A percentile compares a stretch with the other conserved stretches of the same genome.
phyloP scores from a whole-genome alignment of 2,888 invertebrate genomes.

The Trisateles emortualis region DNA sequence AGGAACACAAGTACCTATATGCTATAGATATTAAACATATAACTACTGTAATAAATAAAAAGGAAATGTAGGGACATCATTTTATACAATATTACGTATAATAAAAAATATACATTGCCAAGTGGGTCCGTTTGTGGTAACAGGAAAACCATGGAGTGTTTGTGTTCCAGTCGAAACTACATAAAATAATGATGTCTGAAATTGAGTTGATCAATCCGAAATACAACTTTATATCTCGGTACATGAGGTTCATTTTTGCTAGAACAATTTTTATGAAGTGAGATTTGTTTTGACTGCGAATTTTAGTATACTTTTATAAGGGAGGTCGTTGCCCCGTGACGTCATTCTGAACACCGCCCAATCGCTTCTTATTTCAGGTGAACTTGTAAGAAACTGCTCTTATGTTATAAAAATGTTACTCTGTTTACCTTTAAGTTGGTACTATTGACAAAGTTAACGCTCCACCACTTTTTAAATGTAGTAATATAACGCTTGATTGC shows the following conservation, averaged over 20 bases:
- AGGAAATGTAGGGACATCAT: constrained; percentile 32
- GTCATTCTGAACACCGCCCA: constrained; percentile 63
- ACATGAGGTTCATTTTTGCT: constrained; percentile 46
- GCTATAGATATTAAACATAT: too few species aligned
- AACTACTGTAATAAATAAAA: constrained; percentile 6
- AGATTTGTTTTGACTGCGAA: constrained; percentile 79
- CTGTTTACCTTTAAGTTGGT: neutral
- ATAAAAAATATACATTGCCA: constrained; percentile 50
- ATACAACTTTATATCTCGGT: constrained; percentile 35
- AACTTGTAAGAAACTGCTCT: constrained; percentile 17
- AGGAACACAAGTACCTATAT: too few species aligned
- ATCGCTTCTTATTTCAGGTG: constrained; percentile 49
- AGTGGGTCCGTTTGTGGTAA: constrained; percentile 45
- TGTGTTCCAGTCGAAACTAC: constrained; percentile 40
- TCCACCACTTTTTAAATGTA: too few species aligned
- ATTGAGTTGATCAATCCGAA: constrained; percentile 25
- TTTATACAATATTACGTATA: constrained; percentile 44
- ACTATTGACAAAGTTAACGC: too few species aligned
- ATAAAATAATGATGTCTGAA: constrained; percentile 39
- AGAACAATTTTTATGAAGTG: constrained; percentile 34
- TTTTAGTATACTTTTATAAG: constrained; percentile 71
- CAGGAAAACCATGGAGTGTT: constrained; percentile 59
- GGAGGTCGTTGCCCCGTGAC: constrained; percentile 75
- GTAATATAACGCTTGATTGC: too few species aligned
- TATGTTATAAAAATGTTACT: constrained; percentile 19